Percentiles rank a stretch among this genome's conserved stretches.
Conservation (phyloP, 2,888 invertebrate species). For the Nebria salina region DNA sequence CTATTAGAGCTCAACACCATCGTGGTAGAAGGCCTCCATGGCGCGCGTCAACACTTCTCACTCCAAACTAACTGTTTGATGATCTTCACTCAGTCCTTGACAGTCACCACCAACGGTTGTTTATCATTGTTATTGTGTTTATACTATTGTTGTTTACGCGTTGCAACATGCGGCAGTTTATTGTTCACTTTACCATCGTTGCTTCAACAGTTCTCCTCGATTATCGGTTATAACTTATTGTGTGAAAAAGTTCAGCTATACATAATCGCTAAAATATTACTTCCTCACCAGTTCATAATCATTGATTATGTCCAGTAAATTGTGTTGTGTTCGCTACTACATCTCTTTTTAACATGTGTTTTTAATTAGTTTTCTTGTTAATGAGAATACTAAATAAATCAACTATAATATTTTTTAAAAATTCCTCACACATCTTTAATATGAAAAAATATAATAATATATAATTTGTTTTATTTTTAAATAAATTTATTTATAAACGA, state of each 20-base stretch:
- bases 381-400: too few species aligned
- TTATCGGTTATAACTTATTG: not conserved
- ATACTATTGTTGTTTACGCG: not conserved
- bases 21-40: conserved; percentile 46
- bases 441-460: too few species aligned
- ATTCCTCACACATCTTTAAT: too few species aligned
- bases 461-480: too few species aligned
- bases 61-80: conserved; percentile 38
- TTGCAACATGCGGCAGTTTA: not conserved
- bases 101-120: conserved; percentile 26
- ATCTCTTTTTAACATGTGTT: too few species aligned
- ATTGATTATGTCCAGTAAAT: too few species aligned
- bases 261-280: too few species aligned
- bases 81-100: conserved; percentile 35
- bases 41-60: conserved; percentile 31
- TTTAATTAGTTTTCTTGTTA: too few species aligned
- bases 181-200: not conserved
- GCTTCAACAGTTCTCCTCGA: not conserved
- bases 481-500: too few species aligned
- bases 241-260: not conserved
- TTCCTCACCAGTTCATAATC: too few species aligned
- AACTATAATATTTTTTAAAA: too few species aligned
- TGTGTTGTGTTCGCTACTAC: too few species aligned
- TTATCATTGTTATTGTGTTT: not conserved
- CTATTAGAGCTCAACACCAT: conserved; percentile 59